phyloP scores from a whole-genome alignment of 2,888 invertebrate genomes.

The Meiosimyza decipiens region DNA sequence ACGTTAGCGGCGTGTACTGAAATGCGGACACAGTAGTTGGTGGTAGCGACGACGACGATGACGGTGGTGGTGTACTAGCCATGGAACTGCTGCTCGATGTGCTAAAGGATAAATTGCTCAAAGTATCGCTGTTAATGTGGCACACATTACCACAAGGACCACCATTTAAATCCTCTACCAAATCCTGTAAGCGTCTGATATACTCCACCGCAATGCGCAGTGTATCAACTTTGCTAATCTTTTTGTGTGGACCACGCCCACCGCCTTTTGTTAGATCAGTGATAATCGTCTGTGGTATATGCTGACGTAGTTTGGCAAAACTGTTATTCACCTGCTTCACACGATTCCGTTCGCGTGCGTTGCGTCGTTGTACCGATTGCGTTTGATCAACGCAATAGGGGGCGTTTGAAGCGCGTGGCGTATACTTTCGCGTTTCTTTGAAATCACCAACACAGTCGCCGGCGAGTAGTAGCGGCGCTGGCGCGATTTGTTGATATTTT shows the following conservation, averaged over 20 bases:
- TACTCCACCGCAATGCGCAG: slow-evolving; percentile 90
- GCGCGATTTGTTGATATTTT: slow-evolving; percentile 68
- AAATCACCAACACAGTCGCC: slow-evolving; percentile 44
- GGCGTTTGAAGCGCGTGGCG: slow-evolving; percentile 65
- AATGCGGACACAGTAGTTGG: slow-evolving; percentile 34
- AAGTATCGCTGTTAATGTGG: slow-evolving; percentile 49
- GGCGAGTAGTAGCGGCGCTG: slow-evolving; percentile 65
- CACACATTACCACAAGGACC: slow-evolving; percentile 42
- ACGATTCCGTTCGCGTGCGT: slow-evolving; percentile 92
- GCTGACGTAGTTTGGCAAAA: slow-evolving; percentile 88
- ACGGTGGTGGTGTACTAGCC: slow-evolving; percentile 31
- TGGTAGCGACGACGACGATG: slow-evolving; percentile 22
- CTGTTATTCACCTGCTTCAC: slow-evolving; percentile 96
- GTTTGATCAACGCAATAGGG: slow-evolving; percentile 73
- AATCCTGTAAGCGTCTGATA: slow-evolving; percentile 82
- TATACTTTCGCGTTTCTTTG: slow-evolving; percentile 68
- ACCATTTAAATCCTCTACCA: slow-evolving; percentile 69
- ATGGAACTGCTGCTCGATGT: slow-evolving; percentile 35
- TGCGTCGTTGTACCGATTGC: slow-evolving; percentile 88
- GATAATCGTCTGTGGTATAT: slow-evolving; percentile 85
- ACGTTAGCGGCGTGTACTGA: not conserved
- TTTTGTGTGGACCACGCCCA: slow-evolving; percentile 81
- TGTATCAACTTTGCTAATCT: slow-evolving; percentile 90
- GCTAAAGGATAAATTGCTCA: slow-evolving; percentile 52
- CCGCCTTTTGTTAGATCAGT: slow-evolving; percentile 76